Evolutionary conservation across 1,140 invertebrate genomes (phyloP).

Genomic region (Caenorhabditis inopinata): DNA sequence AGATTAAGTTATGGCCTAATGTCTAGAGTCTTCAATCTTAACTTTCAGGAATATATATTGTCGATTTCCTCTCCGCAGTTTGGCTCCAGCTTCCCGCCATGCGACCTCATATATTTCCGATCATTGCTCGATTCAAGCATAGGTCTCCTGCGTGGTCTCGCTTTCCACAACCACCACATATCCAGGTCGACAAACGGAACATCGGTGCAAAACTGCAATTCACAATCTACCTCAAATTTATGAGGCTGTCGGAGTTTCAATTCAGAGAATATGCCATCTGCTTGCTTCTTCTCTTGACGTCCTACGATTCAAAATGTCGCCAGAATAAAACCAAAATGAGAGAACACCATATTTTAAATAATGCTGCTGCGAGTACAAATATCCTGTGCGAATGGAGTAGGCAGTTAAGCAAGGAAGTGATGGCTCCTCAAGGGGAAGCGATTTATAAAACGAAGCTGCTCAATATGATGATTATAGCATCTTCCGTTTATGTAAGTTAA

Average conservation of each 20-base stretch:
- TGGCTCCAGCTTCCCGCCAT: neutral
- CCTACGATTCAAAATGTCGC: neutral
- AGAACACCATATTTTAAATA: no score
- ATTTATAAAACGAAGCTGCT: neutral
- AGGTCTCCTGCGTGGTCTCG: neutral
- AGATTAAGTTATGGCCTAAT: no score
- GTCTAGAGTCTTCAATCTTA: no score
- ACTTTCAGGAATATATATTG: neutral
- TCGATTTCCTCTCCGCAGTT: neutral
- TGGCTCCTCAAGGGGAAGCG: neutral
- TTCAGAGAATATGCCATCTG: neutral
- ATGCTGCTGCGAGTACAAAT: no score
- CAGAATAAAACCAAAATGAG: no score
- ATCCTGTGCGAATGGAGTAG: no score
- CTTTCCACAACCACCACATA: slow-evolving; percentile 1
- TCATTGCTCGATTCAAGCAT: neutral
- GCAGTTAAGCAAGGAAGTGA: neutral
- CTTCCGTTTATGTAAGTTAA: no score
- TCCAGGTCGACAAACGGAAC: neutral
- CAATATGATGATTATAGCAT: no score
- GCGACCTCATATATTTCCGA: neutral
- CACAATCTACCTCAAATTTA: neutral
- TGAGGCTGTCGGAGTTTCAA: neutral
- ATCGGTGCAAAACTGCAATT: neutral
- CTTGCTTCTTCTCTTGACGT: neutral